Evolutionary conservation across 2,888 invertebrate genomes (phyloP), one percentile per base, ranked within the genome.

Genomic region (Patella pellucida): DNA sequence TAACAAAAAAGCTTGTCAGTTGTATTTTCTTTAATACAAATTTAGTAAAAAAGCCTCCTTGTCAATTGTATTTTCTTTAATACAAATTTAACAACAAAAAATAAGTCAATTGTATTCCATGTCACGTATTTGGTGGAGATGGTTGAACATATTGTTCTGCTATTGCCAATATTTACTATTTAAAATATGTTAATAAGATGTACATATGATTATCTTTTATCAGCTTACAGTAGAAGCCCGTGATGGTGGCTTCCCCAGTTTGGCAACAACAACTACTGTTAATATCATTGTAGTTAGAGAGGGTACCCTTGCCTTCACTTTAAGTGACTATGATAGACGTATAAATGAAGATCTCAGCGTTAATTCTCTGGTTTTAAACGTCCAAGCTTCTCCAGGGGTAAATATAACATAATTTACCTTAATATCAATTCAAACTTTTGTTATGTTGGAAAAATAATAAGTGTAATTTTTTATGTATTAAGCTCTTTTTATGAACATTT

Each of bases 191-290:
- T 19, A 3, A 51, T 71, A 23, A 52, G 51, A 52, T 16, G 16
- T 69, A 27, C 12, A 41, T 69, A 31, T 69, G 14, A 27, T 27
- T n/a, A 27, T 15, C n/a, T 50, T 41, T 41, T 41, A 41, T 41
- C 41, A 88, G 87, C 54, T 88, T 31, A 76, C 79, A 68, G 84
- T 89, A 0, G 75, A 77, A 70, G 89, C 87, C 1, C 74, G 74
- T n/a, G 89, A 89, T 78, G 81, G 81, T 15, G 89, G 88, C 11
- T 81, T 82, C 68, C 89, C 88, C 11, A 78, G 77, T 14, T 76
- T 81, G 50, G 74, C 75, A 16, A 78, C 82, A 41, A 76, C 72
- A 2, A 81, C 85, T 14, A 79, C 77, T 50, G 85, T 89, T 15
- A 85, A 87, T 72, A 83, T 89, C n/a, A 78, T 78, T 12, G 80